phyloP scores from a whole-genome alignment of 2,113 vertebrate genomes.

The Amphiprion ocellaris region DNA sequence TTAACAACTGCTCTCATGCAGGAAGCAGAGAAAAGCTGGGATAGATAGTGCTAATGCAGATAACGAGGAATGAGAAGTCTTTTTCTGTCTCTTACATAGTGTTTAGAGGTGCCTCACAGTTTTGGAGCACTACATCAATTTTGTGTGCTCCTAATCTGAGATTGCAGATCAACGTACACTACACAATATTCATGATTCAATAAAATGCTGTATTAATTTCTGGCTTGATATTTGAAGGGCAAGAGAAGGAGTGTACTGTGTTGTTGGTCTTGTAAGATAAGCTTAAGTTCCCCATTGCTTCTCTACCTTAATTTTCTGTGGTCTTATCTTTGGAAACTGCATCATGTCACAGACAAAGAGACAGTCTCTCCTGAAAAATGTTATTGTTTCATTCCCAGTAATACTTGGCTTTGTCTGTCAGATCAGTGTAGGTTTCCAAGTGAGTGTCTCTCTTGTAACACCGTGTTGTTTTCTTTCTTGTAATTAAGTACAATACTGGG shows the following conservation, averaged over 20 bases:
- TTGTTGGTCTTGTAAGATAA: constrained; percentile 6
- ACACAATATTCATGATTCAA: constrained; percentile 11
- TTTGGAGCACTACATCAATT: constrained; percentile 11
- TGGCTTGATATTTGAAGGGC: neutral
- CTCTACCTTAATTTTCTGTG: neutral
- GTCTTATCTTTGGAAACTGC: constrained; percentile 6
- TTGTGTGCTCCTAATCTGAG: neutral
- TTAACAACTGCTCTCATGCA: neutral
- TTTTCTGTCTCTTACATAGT: neutral
- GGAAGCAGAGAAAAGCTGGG: neutral
- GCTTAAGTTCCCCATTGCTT: neutral
- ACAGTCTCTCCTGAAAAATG: neutral
- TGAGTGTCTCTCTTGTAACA: neutral
- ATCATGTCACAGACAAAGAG: neutral
- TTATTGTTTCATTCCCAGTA: neutral
- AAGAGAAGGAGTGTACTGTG: neutral
- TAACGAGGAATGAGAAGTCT: neutral
- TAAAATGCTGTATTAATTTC: neutral
- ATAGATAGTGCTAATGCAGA: neutral
- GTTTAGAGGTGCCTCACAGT: neutral
- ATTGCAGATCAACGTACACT: neutral
- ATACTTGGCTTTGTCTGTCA: constrained; percentile 23
- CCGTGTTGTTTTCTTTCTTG: constrained; percentile 1
- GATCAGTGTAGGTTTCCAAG: neutral
- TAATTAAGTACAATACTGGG: constrained; percentile 35